Conservation (phyloP, 2,797 vertebrate genomes). For the Leptoclinus maculatus region DNA sequence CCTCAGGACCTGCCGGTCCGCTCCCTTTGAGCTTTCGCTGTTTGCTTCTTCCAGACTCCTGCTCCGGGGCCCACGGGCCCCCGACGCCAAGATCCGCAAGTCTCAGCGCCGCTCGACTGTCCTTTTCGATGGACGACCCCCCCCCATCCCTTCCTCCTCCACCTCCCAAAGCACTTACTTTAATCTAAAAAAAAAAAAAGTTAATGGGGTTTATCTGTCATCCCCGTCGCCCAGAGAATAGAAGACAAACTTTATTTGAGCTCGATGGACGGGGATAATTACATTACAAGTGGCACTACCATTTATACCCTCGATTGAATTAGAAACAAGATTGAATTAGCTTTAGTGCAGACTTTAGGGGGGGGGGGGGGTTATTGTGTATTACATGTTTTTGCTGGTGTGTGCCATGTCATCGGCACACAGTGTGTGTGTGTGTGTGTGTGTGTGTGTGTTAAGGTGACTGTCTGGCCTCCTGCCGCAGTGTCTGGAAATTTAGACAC, state of each 20-base stretch:
- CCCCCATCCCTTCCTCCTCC: neutral
- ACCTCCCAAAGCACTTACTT: conserved; percentile 52
- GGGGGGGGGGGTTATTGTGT: conserved; percentile 9
- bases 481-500: conserved; percentile 88
- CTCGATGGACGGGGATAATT: conserved; percentile 56
- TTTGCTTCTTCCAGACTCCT: conserved; percentile 53
- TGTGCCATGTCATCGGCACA: neutral
- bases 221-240: conserved; percentile 53
- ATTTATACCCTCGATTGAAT: conserved; percentile 66
- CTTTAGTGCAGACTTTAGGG: conserved; percentile 28
- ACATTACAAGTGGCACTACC: conserved; percentile 44
- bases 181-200: conserved; percentile 56
- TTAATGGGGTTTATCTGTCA: conserved; percentile 71
- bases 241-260: conserved; percentile 64
- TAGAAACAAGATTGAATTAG: conserved; percentile 62
- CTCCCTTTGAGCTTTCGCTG: conserved; percentile 51
- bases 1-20: conserved; percentile 36
- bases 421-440: conserved; percentile 12
- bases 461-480: conserved; percentile 85
- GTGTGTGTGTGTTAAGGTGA: conserved; percentile 76
- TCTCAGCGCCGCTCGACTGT: conserved; percentile 34
- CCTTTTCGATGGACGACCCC: neutral
- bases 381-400: conserved; percentile 28
- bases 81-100: conserved; percentile 26
- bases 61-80: conserved; percentile 40